These are phyloP conservation scores for Coreius guichenoti DNA, from an alignment of 2,797 vertebrate species.

Conservation along the genomic window DNA sequence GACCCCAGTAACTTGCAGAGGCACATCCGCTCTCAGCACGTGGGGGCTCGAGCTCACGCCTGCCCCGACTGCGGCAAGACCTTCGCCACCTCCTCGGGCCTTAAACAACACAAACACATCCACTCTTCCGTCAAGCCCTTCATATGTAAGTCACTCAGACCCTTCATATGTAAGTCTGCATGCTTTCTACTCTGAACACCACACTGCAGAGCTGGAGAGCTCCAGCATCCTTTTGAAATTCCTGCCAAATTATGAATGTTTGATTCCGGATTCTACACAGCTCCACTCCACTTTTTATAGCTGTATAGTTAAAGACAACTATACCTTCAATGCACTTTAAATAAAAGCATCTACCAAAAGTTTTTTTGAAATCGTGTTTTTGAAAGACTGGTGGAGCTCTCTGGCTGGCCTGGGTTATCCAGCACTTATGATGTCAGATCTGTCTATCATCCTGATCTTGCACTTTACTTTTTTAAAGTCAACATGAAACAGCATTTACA, in stretches of 20 bases:
- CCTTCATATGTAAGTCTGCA: conserved; percentile 86
- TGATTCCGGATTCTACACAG: background rate
- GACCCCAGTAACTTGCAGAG: conserved; percentile 99
- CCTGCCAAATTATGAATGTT: background rate
- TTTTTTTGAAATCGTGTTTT: background rate
- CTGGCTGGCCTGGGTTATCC: conserved; percentile 27
- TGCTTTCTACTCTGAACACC: conserved; percentile 62
- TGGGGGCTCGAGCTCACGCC: conserved; percentile 96
- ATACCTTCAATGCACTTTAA: background rate
- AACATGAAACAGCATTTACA: conserved; percentile 25
- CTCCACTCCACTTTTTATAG: background rate
- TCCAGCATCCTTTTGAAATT: conserved; percentile 37
- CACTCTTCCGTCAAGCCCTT: conserved; percentile 99
- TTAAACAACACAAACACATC: conserved; percentile 99
- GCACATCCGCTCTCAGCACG: conserved; percentile 99
- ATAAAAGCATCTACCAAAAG: background rate
- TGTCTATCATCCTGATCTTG: background rate
- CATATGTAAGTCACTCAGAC: conserved; percentile 98
- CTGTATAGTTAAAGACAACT: background rate
- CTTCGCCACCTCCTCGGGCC: conserved; percentile 98
- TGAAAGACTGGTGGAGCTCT: conserved; percentile 49
- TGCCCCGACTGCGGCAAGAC: conserved; percentile 99
- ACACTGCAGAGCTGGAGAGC: conserved; percentile 36
- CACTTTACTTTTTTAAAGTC: conserved; percentile 9
- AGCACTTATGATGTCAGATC: conserved; percentile 23